Evolutionary conservation across 37 sponge, comb jelly and placozoan genomes (phyloP).

Genomic region (Halichondria panicea): DNA sequence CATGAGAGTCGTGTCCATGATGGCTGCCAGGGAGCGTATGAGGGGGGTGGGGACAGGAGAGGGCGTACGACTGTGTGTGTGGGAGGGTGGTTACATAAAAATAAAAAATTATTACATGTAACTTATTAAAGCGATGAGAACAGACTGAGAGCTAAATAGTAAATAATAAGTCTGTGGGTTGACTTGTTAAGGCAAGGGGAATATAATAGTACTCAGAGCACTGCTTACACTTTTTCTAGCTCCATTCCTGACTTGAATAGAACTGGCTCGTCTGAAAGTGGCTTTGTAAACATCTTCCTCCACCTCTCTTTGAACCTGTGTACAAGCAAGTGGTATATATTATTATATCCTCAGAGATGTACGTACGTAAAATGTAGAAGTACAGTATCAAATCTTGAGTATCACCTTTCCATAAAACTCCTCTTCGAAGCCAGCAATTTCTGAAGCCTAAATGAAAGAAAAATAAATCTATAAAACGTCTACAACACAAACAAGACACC

Average conservation of each 20-base stretch:
- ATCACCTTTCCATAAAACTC: slow-evolving; percentile 37
- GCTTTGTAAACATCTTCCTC: slow-evolving; percentile 4
- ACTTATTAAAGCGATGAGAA: no score
- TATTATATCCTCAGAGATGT: background rate
- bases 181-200: background rate
- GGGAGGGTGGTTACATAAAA: no score
- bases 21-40: background rate
- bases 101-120: no score
- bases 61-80: no score
- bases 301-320: slow-evolving; percentile 16
- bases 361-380: background rate
- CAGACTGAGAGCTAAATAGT: background rate
- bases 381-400: background rate
- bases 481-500: background rate
- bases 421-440: slow-evolving; percentile 32
- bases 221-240: background rate
- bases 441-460: slow-evolving; percentile 11
- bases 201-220: background rate
- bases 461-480: no score
- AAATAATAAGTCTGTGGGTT: background rate
- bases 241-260: background rate
- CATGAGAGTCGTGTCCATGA: background rate
- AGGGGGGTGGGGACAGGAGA: slow-evolving; percentile 13
- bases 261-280: background rate
- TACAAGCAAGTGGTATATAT: background rate